A percentile compares a stretch with the other conserved stretches of the same genome.
Evolutionary conservation across 2,888 invertebrate genomes (phyloP).

Genomic region (Drosophila algonquin): DNA sequence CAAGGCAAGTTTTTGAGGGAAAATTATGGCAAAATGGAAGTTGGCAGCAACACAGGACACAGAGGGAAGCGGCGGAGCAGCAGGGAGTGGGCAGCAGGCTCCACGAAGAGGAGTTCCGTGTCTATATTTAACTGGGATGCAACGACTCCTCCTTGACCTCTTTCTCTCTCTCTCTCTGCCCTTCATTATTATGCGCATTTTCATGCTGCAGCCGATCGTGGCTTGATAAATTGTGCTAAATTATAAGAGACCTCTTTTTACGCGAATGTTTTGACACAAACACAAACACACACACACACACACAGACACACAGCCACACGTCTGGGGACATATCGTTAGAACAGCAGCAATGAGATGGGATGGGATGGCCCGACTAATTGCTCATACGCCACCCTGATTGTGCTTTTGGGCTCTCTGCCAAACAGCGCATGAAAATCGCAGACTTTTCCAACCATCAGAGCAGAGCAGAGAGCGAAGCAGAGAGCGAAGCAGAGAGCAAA

Average conservation of each 20-base stretch:
- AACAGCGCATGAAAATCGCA: constrained; percentile 48
- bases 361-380: constrained; percentile 30
- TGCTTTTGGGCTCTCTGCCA: constrained; percentile 41
- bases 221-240: constrained; percentile 48
- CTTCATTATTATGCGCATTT: constrained; percentile 38
- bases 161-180: constrained; percentile 2
- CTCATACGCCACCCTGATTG: constrained; percentile 34
- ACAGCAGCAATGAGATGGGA: background rate
- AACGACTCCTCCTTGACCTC: constrained; percentile 9
- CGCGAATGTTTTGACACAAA: constrained; percentile 16
- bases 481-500: constrained; percentile 13
- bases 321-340: constrained; percentile 5
- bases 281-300: constrained; percentile 19
- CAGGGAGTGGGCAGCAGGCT: background rate
- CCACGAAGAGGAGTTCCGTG: constrained; percentile 22
- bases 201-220: constrained; percentile 33
- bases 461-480: constrained; percentile 15
- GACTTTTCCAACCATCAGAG: constrained; percentile 16
- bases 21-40: constrained; percentile 64
- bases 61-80: background rate
- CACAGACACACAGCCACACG: constrained; percentile 3
- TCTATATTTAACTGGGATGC: constrained; percentile 45
- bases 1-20: constrained; percentile 47
- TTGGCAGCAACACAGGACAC: constrained; percentile 51
- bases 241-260: constrained; percentile 26